phyloP scores from a whole-genome alignment of 2,888 invertebrate species.

The Cinara cedri region DNA sequence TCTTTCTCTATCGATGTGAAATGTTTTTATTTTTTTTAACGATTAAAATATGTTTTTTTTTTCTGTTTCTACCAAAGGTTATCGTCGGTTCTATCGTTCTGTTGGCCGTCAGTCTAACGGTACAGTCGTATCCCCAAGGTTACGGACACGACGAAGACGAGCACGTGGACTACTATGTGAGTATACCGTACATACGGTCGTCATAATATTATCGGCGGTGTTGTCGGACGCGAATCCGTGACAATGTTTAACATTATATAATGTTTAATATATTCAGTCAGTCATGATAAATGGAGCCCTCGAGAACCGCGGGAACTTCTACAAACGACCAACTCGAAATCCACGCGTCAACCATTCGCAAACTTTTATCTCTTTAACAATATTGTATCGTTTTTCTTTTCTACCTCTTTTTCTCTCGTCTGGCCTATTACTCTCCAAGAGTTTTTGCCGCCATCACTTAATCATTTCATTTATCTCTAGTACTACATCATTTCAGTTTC shows the following conservation, averaged over 20 bases:
- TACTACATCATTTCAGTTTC: no score
- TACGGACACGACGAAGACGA: slow-evolving; percentile 58
- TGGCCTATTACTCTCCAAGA: no score
- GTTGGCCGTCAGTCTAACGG: slow-evolving; percentile 32
- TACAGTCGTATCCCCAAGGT: slow-evolving; percentile 54
- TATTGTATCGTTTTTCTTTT: no score
- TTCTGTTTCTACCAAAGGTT: slow-evolving; percentile 14
- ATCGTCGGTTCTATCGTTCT: slow-evolving; percentile 44
- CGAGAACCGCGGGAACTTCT: no score
- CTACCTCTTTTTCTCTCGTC: no score
- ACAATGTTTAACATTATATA: background rate
- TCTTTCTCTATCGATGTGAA: background rate
- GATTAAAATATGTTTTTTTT: background rate
- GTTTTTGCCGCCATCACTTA: no score
- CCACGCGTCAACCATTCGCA: no score
- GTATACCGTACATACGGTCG: slow-evolving; percentile 8
- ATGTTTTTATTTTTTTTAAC: background rate
- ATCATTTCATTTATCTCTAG: no score
- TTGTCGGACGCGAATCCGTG: background rate
- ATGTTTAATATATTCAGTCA: no score
- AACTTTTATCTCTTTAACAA: no score
- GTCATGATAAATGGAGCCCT: no score
- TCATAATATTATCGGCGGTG: background rate
- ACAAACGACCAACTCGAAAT: no score
- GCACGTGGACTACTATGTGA: slow-evolving; percentile 60